Base-by-base conservation (phyloP, 2,113 vertebrate genomes). In the Labeo catla region DNA sequence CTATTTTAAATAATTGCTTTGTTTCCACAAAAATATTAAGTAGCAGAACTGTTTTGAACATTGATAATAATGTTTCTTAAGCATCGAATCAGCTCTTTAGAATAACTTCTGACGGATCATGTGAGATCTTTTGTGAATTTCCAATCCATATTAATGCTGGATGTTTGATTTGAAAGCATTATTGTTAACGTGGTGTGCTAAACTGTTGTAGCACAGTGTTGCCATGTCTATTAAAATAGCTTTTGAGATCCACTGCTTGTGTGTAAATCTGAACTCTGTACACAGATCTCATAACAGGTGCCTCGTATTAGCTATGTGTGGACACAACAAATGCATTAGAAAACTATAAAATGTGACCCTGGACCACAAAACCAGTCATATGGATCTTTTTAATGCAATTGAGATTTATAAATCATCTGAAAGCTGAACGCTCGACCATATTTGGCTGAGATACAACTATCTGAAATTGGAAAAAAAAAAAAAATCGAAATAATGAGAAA, bases 201-300 rank as follows among this genome's bases (percentile, higher is more conserved):
- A 63, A 28, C 61, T 23, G 23, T 28, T 23, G 3, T 28, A 23
- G 61, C 9, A 63, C n/a, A 23, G 61, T 23, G 59, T 63, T 63
- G 61, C 61, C 61, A 28, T 28, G 61, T 23, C n/a, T 4, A 63
- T 28, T 23, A 23, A 23, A 28, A 63, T 23, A 63, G n/a, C 10
- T 7, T 59, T 11, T 63, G 9, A 63, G n/a, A 28, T 61, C 21
- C 59, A n/a, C 21, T 59, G 19, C 2, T 19, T n/a, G 84, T 77
- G 82, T 59, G 68, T 36, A 50, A 76, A 76, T 76, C 21, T 23
- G 47, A 76, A 23, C 45, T 76, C 63, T 34, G 5, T 65, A 65
- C 63, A 65, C 63, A 65, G 23, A 65, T 65, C 11, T 65, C 2
- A 65, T 13, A 65, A 65, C 45, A 28, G 6, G 47, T 76, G 72